Percentiles rank a stretch among this genome's conserved stretches.
Evolutionary conservation across 2,888 invertebrate genomes (phyloP).

Genomic region (Parnassius orleans): DNA sequence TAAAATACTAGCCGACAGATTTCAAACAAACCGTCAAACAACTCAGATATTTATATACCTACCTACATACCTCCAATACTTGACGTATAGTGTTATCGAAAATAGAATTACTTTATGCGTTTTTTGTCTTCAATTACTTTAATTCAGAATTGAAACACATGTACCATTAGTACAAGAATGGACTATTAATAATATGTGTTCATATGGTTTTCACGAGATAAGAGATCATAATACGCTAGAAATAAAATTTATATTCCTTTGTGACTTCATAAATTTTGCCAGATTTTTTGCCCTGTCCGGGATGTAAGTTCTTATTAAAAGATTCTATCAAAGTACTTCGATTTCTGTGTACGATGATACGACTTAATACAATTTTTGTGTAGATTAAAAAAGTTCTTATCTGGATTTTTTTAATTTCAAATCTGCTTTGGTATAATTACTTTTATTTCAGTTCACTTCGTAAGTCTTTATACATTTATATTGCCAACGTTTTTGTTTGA

Average conservation of each 20-base stretch:
- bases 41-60: background rate
- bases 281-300: slow-evolving; percentile 22
- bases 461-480: too few species aligned
- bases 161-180: slow-evolving; percentile 32
- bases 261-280: slow-evolving; percentile 10
- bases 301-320: slow-evolving; percentile 25
- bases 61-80: background rate
- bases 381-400: slow-evolving; percentile 20
- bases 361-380: slow-evolving; percentile 6
- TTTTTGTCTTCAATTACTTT: slow-evolving; percentile 37
- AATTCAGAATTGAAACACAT: slow-evolving; percentile 36
- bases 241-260: slow-evolving; percentile 4
- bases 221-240: background rate
- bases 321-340: slow-evolving; percentile 29
- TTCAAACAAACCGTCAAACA: slow-evolving; percentile 11
- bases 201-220: background rate
- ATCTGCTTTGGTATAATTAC: slow-evolving; percentile 5
- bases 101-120: slow-evolving; percentile 26
- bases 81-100: slow-evolving; percentile 13
- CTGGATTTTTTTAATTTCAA: slow-evolving; percentile 13
- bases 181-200: slow-evolving; percentile 25
- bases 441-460: too few species aligned
- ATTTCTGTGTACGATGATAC: slow-evolving; percentile 26
- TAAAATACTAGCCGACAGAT: slow-evolving; percentile 11
- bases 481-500: too few species aligned